Percentiles rank a stretch among this genome's conserved stretches.
These are phyloP conservation scores for Drosophila pallidifrons DNA, from an alignment of 1,140 invertebrate species.

Conservation along the genomic window DNA sequence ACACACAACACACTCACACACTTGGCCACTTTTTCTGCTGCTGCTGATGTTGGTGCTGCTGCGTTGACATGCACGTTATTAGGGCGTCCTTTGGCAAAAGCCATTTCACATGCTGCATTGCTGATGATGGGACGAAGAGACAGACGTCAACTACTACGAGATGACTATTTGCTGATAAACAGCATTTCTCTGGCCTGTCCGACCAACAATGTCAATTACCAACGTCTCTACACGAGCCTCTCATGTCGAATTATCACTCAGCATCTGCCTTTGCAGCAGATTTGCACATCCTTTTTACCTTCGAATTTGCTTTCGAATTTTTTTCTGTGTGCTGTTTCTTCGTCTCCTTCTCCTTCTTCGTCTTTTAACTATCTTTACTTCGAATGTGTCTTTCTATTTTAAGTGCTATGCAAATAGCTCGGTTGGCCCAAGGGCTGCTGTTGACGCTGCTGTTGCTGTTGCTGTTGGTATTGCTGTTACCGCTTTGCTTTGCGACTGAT, in stretches of 20 bases:
- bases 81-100: slow-evolving; percentile 28
- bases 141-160: slow-evolving; percentile 1
- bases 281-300: slow-evolving; percentile 49
- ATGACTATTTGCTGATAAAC: slow-evolving; percentile 41
- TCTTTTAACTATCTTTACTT: slow-evolving; percentile 11
- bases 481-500: slow-evolving; percentile 47
- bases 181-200: slow-evolving; percentile 26
- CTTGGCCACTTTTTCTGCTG: slow-evolving; percentile 38
- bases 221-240: slow-evolving; percentile 46
- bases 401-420: slow-evolving; percentile 71
- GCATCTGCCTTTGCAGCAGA: slow-evolving; percentile 43
- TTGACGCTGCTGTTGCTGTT: neutral
- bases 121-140: slow-evolving; percentile 26
- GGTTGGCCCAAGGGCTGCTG: slow-evolving; percentile 27
- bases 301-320: slow-evolving; percentile 8
- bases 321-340: neutral
- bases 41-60: slow-evolving; percentile 19
- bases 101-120: slow-evolving; percentile 42
- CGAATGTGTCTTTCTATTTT: slow-evolving; percentile 55
- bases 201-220: slow-evolving; percentile 65
- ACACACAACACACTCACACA: slow-evolving; percentile 11
- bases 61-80: slow-evolving; percentile 45
- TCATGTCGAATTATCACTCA: slow-evolving; percentile 66
- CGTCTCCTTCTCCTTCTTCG: neutral
- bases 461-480: slow-evolving; percentile 10